Evolutionary conservation across 1,140 invertebrate genomes (phyloP), one percentile per base, ranked within the genome.

Genomic region (Heliothis virescens): DNA sequence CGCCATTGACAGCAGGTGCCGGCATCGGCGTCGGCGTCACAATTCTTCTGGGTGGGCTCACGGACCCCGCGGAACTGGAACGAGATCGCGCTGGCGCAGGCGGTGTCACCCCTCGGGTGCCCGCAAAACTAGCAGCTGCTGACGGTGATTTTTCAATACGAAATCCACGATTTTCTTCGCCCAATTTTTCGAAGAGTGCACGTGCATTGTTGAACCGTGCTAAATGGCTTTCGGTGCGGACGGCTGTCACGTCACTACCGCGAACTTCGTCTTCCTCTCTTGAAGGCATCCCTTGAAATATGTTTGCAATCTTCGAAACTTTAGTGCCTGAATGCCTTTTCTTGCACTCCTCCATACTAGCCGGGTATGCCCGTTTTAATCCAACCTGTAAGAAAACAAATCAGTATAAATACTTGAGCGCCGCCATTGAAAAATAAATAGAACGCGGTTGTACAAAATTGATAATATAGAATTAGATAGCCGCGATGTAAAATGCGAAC

Each of bases 151-250:
- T 95, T 79, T 95, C 94, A 81, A 95, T 95, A 59, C 92, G 88
- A 82, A 93, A 96, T 29, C 95, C 92, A 80, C 96, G 95, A 87
- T 96, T 96, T 84, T 97, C 97, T 79, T 97, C 97, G 26, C 98
- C 98, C 76, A 99, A 95, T 88, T 98, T 98, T 92, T 99, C 98
- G 94, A 99, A 99, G 26, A 99, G 95, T 29, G 98, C 98, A 48
- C 98, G 95, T 0, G 98, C 98, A 92, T 97, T 98, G 90, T 99
- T 99, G 93, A 99, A 99, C 65, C 98, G 95, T 16, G 98, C 97
- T 81, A 98, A 96, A 90, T 98, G 98, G 81, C 98, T 98, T 94
- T 98, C 98, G 3, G 97, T 98, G 69, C 98, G 95, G 57, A 97
- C 97, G n/a, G 98, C 97, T 3, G 97, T 97, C 53, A 97, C 96